These are phyloP conservation scores for Scaptomyza polygonia DNA, from an alignment of 2,888 invertebrate species.

Conservation along the genomic window DNA sequence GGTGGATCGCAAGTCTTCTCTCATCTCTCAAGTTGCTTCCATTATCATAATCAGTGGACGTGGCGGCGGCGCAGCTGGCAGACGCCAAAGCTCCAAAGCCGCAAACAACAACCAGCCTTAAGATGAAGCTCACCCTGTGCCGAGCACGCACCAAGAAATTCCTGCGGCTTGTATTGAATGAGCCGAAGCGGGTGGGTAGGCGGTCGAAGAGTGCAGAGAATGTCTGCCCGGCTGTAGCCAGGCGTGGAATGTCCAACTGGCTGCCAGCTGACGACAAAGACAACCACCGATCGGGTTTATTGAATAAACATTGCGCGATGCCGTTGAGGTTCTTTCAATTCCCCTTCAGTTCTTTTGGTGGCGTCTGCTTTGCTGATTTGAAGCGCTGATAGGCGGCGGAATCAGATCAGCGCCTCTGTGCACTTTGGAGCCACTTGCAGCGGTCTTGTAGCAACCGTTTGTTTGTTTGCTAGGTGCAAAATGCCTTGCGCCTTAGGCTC, in stretches of 20 bases:
- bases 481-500: constrained; percentile 81
- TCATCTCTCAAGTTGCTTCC: constrained; percentile 45
- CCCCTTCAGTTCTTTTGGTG: constrained; percentile 26
- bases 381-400: constrained; percentile 70
- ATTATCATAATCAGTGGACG: constrained; percentile 76
- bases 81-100: constrained; percentile 51
- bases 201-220: constrained; percentile 32
- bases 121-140: constrained; percentile 75
- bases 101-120: constrained; percentile 5
- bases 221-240: constrained; percentile 32
- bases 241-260: constrained; percentile 49
- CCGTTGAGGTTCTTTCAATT: constrained; percentile 12
- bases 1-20: constrained; percentile 32
- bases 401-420: constrained; percentile 76
- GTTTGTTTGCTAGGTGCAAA: constrained; percentile 75
- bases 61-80: constrained; percentile 66
- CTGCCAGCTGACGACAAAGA: constrained; percentile 63
- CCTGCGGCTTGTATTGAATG: constrained; percentile 80
- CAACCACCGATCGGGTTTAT: constrained; percentile 75
- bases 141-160: constrained; percentile 84
- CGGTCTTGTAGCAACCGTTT: neutral
- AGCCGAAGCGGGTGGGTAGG: constrained; percentile 28
- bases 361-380: constrained; percentile 66
- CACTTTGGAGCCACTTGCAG: constrained; percentile 35
- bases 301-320: constrained; percentile 81